phyloP scores from a whole-genome alignment of 2,888 invertebrate genomes.

The Arrhopalites spinosus region DNA sequence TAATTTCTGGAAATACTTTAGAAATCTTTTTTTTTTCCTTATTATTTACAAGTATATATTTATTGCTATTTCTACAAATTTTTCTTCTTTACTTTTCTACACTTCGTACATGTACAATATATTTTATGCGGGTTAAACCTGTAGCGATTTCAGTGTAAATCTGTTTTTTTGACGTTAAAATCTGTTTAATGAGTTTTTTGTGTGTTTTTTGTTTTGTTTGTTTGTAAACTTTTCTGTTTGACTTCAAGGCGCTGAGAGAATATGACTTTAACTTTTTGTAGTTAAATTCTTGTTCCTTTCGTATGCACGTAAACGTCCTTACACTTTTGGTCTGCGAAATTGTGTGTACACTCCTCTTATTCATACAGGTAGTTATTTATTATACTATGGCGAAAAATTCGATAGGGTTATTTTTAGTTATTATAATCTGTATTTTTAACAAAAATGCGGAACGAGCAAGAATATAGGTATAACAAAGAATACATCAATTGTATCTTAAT shows the following conservation, averaged over 20 bases:
- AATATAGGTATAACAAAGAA: neutral
- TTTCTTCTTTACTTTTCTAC: neutral
- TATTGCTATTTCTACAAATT: neutral
- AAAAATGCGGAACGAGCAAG: conserved; percentile 10
- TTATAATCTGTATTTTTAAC: neutral
- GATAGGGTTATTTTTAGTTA: neutral
- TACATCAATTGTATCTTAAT: neutral
- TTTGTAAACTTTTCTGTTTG: too few relatives aligned
- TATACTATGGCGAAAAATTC: neutral
- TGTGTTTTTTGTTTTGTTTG: too few relatives aligned
- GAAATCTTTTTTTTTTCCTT: too few relatives aligned
- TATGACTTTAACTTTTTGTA: neutral
- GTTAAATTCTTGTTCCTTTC: too few relatives aligned
- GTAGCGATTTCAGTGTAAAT: too few relatives aligned
- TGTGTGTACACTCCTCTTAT: neutral
- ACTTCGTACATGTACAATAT: too few relatives aligned
- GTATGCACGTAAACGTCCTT: neutral
- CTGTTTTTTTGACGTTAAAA: too few relatives aligned
- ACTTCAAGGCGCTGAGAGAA: too few relatives aligned
- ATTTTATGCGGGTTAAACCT: too few relatives aligned
- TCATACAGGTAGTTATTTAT: neutral
- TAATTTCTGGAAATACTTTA: too few relatives aligned
- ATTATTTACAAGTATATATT: neutral
- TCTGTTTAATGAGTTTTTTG: too few relatives aligned
- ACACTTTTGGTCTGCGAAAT: neutral